phyloP scores from a whole-genome alignment of 2,888 invertebrate genomes.

The Cylloceria caligata region DNA sequence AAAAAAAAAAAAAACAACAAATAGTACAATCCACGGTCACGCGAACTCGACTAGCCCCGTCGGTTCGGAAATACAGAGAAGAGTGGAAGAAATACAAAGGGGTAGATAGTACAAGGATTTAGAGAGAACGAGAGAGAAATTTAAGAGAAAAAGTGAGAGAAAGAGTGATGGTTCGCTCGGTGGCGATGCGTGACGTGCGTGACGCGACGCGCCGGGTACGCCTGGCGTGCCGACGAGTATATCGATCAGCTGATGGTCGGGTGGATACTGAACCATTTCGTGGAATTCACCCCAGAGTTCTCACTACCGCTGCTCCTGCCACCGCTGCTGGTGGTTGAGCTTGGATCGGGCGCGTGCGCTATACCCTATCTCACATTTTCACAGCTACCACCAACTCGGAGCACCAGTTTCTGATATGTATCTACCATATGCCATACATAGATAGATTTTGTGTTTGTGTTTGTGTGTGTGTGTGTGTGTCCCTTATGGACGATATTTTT shows the following conservation, averaged over 20 bases:
- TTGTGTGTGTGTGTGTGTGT: no score
- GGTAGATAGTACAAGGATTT: neutral
- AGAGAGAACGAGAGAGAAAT: conserved; percentile 27
- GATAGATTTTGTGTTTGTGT: neutral
- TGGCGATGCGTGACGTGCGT: conserved; percentile 65
- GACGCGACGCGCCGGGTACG: conserved; percentile 59
- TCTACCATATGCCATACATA: neutral
- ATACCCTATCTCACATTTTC: conserved; percentile 46
- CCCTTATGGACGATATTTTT: no score
- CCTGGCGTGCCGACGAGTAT: conserved; percentile 72
- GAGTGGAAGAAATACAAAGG: conserved; percentile 14
- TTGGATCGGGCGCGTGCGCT: conserved; percentile 76
- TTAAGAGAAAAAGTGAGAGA: conserved; percentile 25
- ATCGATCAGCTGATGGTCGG: conserved; percentile 84
- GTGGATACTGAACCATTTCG: conserved; percentile 82
- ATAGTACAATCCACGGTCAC: conserved; percentile 37
- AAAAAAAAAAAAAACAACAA: neutral
- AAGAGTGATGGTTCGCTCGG: conserved; percentile 41
- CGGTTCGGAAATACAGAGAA: conserved; percentile 5
- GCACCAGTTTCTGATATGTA: neutral
- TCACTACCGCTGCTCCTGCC: conserved; percentile 5
- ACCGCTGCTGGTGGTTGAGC: conserved; percentile 68
- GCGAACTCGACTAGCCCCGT: conserved; percentile 38
- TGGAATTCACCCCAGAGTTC: conserved; percentile 78
- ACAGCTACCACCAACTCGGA: conserved; percentile 46